Base-by-base conservation (phyloP, 2,113 vertebrate species). In the Callopanchax toddi region DNA sequence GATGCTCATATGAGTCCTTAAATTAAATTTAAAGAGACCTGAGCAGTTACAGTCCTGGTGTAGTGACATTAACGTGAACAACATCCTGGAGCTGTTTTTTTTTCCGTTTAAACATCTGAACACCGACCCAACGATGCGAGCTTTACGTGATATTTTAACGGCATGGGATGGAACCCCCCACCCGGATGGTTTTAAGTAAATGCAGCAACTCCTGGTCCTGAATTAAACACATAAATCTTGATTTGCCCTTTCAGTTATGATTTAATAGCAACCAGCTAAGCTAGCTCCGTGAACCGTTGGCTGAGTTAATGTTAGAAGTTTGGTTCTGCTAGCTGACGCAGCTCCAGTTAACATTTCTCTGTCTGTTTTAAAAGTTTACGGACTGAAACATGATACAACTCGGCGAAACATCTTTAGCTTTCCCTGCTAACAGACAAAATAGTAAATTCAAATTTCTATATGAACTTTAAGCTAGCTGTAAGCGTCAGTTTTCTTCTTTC, bases 261-360 rank as follows among this genome's bases (percentile, higher is more conserved):
- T 37, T 12, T 37, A 37, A 13, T 12, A 37, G 29, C 29, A 32
- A 32, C 29, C 6, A 32, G 29, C 29, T 32, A 32, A n/a, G 29
- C 37, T 4, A 2, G 17, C 20, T 49, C 29, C 2, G 2, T 9
- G 9, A 23, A 18, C 45, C 40, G 69, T 67, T 77, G 57, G 50
- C 67, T 0, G 3, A 39, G 68, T 29, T 72, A 67, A 68, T n/a
- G n/a, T n/a, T 1, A 11, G 12, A 75, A 79, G 77, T 80, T 83
- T 43, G 25, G 11, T 42, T 11, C 12, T 15, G 57, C 48, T 51
- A 71, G 68, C 59, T 18, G 34, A 56, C 11, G 43, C 26, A 11
- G 26, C 17, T 61, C 8, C 6, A 9, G 32, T 36, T 22, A 36
- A 21, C 21, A n/a, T 63, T 42, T 34, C 26, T 23, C 6, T 20